A percentile compares a stretch with the other conserved stretches of the same genome.
Conservation (phyloP, 2,113 vertebrate species). For the Prochilodus magdalenae region DNA sequence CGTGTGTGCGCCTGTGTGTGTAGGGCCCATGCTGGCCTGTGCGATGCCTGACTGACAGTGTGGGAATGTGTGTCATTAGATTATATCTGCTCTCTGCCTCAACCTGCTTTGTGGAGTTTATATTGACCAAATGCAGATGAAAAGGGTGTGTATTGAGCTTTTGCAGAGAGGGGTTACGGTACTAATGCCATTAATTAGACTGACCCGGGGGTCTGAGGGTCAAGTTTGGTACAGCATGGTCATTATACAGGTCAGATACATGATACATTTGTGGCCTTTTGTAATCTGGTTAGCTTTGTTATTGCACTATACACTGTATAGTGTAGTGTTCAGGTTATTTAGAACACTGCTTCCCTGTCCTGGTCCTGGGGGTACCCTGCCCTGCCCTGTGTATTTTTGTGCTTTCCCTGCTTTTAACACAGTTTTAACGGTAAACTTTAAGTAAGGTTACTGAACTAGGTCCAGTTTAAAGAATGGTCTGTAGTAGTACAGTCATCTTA, state of each 20-base stretch:
- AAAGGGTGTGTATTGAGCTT: neutral
- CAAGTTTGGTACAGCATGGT: neutral
- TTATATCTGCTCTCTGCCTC: conserved; percentile 48
- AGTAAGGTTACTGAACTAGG: too few relatives aligned
- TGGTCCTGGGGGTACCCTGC: too few relatives aligned
- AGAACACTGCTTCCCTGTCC: too few relatives aligned
- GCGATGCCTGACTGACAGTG: conserved; percentile 57
- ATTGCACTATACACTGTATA: too few relatives aligned
- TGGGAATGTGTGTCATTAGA: conserved; percentile 69
- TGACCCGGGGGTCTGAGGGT: neutral
- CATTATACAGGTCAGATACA: neutral
- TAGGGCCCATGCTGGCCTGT: conserved; percentile 29
- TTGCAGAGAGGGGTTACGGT: neutral
- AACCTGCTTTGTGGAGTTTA: conserved; percentile 37
- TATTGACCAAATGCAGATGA: conserved; percentile 33
- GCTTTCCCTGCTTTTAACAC: too few relatives aligned
- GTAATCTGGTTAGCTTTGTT: too few relatives aligned
- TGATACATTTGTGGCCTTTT: neutral
- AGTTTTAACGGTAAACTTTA: too few relatives aligned
- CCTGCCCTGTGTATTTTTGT: too few relatives aligned
- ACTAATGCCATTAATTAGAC: neutral
- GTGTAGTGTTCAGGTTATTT: too few relatives aligned
- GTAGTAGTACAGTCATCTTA: too few relatives aligned
- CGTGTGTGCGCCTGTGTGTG: neutral
- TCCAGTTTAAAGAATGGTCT: too few relatives aligned